These are phyloP conservation scores for Diplodus puntazzo DNA, from an alignment of 2,797 vertebrate genomes.

Conservation along the genomic window DNA sequence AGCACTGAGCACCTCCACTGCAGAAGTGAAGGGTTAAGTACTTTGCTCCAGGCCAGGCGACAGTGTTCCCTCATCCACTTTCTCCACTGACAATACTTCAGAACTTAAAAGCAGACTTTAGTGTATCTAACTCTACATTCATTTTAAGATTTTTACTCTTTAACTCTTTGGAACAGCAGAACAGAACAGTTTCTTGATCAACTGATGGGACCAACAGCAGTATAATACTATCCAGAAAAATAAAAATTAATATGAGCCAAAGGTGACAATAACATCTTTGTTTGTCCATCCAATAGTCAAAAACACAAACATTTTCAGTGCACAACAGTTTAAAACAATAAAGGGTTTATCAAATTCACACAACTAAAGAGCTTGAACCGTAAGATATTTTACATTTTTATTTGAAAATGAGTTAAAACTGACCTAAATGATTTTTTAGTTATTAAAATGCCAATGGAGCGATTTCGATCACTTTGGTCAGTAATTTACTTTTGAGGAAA, in stretches of 20 bases:
- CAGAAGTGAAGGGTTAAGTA: constrained; percentile 30
- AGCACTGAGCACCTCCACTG: constrained; percentile 17
- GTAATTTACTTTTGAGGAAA: not conserved
- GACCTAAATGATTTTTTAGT: not conserved
- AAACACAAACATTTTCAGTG: not conserved
- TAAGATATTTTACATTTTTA: not conserved
- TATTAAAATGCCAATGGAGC: not conserved
- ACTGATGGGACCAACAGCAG: not conserved
- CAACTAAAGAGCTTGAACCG: not conserved
- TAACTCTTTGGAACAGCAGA: not conserved
- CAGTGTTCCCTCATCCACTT: constrained; percentile 28
- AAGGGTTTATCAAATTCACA: not conserved
- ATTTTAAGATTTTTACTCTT: not conserved
- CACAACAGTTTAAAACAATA: not conserved
- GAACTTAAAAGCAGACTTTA: not conserved
- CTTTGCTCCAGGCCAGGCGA: constrained; percentile 2
- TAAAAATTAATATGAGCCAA: not conserved
- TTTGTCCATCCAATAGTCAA: not conserved
- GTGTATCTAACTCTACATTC: too few relatives aligned
- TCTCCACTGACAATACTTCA: constrained; percentile 10
- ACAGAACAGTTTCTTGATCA: too few relatives aligned
- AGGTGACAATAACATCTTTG: not conserved
- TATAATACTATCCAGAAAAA: not conserved
- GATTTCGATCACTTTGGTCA: not conserved
- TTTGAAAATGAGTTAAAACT: not conserved